These are phyloP conservation scores for Peromyscus nudipes DNA, from an alignment of 2,797 vertebrate species.

Conservation along the genomic window DNA sequence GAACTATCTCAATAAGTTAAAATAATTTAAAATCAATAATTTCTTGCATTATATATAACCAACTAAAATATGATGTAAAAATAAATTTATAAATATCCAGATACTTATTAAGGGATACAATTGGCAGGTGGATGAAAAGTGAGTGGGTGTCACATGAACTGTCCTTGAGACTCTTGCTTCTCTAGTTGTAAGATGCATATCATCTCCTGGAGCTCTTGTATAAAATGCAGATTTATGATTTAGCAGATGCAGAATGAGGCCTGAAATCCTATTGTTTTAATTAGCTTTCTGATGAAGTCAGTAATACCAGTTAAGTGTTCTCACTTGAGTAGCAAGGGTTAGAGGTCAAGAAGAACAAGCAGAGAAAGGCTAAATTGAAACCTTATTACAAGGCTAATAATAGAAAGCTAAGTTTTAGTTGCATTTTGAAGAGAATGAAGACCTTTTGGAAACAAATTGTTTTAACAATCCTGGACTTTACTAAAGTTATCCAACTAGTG, in stretches of 20 bases:
- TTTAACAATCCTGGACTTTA: neutral
- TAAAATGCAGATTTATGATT: slow-evolving; percentile 23
- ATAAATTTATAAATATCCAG: neutral
- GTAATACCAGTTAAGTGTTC: neutral
- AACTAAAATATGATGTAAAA: slow-evolving; percentile 10
- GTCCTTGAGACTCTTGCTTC: neutral
- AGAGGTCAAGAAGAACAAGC: neutral
- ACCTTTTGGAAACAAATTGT: neutral
- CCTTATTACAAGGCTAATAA: neutral
- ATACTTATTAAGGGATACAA: neutral
- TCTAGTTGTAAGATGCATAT: neutral
- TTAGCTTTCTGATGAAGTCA: neutral
- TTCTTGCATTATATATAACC: neutral
- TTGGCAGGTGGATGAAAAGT: neutral
- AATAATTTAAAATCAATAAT: neutral
- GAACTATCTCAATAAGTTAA: neutral
- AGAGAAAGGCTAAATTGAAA: neutral
- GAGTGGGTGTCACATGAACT: neutral
- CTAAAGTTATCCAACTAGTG: neutral
- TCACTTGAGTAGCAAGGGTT: neutral
- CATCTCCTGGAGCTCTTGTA: neutral
- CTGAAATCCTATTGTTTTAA: neutral
- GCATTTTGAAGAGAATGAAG: slow-evolving; percentile 13
- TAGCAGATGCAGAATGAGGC: neutral
- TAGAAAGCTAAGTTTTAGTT: neutral